Evolutionary conservation across 2,797 vertebrate genomes (phyloP), one percentile per base, ranked within the genome.

Genomic region (Borostomias antarcticus): DNA sequence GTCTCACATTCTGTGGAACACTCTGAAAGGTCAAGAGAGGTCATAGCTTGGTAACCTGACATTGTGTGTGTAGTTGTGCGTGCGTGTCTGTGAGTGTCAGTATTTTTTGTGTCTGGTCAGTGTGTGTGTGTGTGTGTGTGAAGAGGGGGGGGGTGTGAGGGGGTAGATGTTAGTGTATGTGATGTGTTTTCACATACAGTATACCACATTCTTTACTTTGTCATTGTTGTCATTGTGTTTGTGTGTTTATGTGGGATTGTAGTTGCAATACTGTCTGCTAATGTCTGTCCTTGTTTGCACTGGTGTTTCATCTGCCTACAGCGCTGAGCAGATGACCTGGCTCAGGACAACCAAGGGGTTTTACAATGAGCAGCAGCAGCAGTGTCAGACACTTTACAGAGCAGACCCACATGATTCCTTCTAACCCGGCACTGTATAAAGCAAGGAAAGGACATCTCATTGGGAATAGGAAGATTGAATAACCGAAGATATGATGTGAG

Each of bases 351-450:
- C 72, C 82, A 73, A 76, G 88, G 89, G 81, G 80, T 91, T 91
- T 91, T 85, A 79, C 90, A 89, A 83, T 89, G 85, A 88, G 89
- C 89, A 76, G 80, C 66, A 88, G 89, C 89, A 76, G 80, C 66
- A 54, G 30, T 88, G 91, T 84, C 91, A 88, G 79, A 91, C 89
- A 91, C 84, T 56, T 62, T 63, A 82, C 32, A 53, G 29, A 45
- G 13, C 58, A 76, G 56, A 70, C 75, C 78, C 76, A 77, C 63
- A 67, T 81, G 74, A 29, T 82, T 80, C 77, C 68, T 28, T 68
- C 73, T 85, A 68, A 66, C 57, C 30, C 7, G 8, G 64, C 37
- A 11, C 9, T 40, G 37, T 15, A 40, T 9, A 67, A 60, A 30
- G n/a, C 29, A 28, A 67, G 48, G 32, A 50, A 69, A 54, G 43